A percentile compares a stretch with the other conserved stretches of the same genome.
These are phyloP conservation scores for Psylliodes chrysocephalus DNA, from an alignment of 2,888 invertebrate species.

Conservation along the genomic window DNA sequence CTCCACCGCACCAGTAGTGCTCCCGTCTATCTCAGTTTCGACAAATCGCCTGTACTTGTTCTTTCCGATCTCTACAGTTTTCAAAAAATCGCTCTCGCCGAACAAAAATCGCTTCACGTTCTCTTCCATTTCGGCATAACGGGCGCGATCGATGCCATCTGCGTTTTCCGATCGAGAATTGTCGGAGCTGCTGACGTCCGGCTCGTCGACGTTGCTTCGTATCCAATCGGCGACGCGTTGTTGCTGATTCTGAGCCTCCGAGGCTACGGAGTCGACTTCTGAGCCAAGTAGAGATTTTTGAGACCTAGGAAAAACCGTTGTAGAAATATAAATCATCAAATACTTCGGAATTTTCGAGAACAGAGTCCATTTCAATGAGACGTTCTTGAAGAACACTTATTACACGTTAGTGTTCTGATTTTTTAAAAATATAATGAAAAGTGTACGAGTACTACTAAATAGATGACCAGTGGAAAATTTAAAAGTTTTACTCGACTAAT, in stretches of 20 bases:
- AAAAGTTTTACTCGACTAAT: no score
- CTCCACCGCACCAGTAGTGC: conserved; percentile 52
- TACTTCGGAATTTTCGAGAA: no score
- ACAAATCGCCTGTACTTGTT: conserved; percentile 55
- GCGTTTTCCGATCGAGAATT: conserved; percentile 56
- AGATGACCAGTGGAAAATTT: no score
- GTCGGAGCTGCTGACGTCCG: conserved; percentile 64
- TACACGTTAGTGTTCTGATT: no score
- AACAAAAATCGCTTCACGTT: conserved; percentile 80
- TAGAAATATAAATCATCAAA: no score
- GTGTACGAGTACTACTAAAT: no score
- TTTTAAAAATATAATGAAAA: no score
- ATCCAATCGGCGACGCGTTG: conserved; percentile 80
- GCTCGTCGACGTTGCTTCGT: conserved; percentile 70
- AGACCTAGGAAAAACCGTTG: conserved; percentile 50
- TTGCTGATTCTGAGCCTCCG: conserved; percentile 51
- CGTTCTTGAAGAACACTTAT: no score
- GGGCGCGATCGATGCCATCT: conserved; percentile 61
- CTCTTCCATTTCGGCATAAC: conserved; percentile 78
- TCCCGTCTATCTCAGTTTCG: conserved; percentile 37
- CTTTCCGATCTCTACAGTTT: conserved; percentile 59
- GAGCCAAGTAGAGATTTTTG: conserved; percentile 51
- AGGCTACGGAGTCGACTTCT: conserved; percentile 45
- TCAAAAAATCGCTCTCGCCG: conserved; percentile 60
- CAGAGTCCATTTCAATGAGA: no score